Conservation (phyloP, 2,113 vertebrate species). For the Microcebus ravelobensis region DNA sequence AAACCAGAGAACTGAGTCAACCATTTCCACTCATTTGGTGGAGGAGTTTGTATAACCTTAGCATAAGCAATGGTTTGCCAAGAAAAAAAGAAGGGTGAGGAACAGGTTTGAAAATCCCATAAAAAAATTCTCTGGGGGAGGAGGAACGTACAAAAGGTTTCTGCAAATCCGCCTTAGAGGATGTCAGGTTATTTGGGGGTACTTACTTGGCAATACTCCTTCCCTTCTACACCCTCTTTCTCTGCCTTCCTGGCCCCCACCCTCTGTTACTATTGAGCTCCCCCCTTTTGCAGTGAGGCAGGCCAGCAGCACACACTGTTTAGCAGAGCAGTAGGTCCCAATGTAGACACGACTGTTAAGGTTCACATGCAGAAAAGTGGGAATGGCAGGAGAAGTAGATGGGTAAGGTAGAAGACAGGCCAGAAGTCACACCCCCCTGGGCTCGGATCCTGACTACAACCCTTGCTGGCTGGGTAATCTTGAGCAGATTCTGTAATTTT, state of each 20-base stretch:
- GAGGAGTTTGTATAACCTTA: slow-evolving; percentile 47
- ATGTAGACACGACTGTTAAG: fast-evolving
- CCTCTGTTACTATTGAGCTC: neutral
- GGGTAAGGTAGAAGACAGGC: neutral
- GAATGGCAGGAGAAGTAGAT: neutral
- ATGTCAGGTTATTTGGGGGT: neutral
- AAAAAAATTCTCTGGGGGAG: neutral
- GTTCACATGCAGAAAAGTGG: neutral
- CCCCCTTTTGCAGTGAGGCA: neutral
- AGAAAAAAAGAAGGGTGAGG: neutral
- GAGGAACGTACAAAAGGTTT: neutral
- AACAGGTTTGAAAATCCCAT: slow-evolving; percentile 14
- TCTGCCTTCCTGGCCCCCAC: neutral
- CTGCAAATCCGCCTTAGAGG: neutral
- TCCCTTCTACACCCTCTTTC: neutral
- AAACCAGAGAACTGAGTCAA: slow-evolving; percentile 64
- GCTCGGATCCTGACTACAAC: neutral
- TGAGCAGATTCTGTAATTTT: neutral
- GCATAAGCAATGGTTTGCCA: slow-evolving; percentile 19
- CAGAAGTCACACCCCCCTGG: neutral
- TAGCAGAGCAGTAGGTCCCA: neutral
- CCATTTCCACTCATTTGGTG: slow-evolving; percentile 48
- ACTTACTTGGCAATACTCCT: neutral
- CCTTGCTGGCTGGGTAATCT: neutral
- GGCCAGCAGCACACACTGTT: neutral